These are phyloP conservation scores for Aricia agestis DNA, from an alignment of 1,140 invertebrate genomes.

Conservation along the genomic window DNA sequence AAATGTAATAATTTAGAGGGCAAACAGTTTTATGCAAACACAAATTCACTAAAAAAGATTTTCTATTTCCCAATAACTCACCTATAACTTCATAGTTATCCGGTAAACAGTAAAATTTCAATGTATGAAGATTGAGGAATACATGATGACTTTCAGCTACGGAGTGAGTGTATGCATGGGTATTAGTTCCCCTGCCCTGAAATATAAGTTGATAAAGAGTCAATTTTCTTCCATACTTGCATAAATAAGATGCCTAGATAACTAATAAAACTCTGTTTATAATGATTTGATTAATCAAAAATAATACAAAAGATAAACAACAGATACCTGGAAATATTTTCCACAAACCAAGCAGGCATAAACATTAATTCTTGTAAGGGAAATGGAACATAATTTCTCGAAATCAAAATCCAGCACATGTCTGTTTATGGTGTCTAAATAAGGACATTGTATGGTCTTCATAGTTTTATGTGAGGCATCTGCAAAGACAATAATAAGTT, in stretches of 20 bases:
- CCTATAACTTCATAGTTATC: conserved; percentile 99
- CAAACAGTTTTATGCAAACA: background rate
- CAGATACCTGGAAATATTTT: conserved; percentile 96
- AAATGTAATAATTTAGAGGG: too few relatives aligned
- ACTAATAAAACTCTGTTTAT: too few relatives aligned
- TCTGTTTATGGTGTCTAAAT: conserved; percentile 97
- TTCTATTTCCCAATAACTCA: conserved; percentile 52
- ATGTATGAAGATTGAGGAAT: conserved; percentile 96
- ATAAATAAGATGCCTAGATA: too few relatives aligned
- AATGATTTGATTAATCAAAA: too few relatives aligned
- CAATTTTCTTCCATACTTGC: too few relatives aligned
- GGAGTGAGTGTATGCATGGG: conserved; percentile 99
- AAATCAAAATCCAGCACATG: conserved; percentile 99
- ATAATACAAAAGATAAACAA: too few relatives aligned
- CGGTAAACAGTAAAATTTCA: conserved; percentile 99
- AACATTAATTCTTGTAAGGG: conserved; percentile 98
- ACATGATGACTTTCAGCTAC: conserved; percentile 98
- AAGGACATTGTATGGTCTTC: conserved; percentile 84
- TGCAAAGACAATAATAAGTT: conserved; percentile 33
- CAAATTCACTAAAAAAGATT: too few relatives aligned
- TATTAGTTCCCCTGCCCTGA: conserved; percentile 96
- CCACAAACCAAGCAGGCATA: conserved; percentile 99
- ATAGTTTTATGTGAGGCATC: conserved; percentile 43
- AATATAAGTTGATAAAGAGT: conserved; percentile 26
- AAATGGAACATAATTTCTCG: conserved; percentile 99